Evolutionary conservation across 2,888 invertebrate genomes (phyloP), one percentile per base, ranked within the genome.

Genomic region (Sisyra terminalis): DNA sequence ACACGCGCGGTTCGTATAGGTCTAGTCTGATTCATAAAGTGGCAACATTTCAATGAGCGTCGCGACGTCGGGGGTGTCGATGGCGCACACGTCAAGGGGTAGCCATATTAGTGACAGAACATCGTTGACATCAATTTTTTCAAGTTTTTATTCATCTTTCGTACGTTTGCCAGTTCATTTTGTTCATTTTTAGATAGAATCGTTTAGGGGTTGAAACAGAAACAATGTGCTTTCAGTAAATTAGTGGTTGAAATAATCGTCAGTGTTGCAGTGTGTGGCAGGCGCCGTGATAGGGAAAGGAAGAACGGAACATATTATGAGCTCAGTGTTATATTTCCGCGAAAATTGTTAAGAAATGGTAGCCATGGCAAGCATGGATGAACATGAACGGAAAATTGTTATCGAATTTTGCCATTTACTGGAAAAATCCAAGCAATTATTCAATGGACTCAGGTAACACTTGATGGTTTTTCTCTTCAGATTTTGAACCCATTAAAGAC

Each of bases 381-480:
- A 86, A 57, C 82, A 83, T 66, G 87, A 88, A 66, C 71, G 87
- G 58, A 88, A 88, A 73, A 78, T 93, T 58, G 89, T 94, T 51
- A 78, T 87, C 61, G 94, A 96, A 66, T 96, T 96, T 66, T 89
- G 89, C 64, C 92, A 94, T 66, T 72, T 94, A 55, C 72, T 94
- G 49, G 96, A 96, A 62, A 94, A 94, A 66, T 92, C 93, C 29
- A 94, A 93, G 66, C 93, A 94, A 65, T 73, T 94, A 47, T 96
- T 96, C 66, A 96, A 94, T 67, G 93, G 93, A 50, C 71, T 96
- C 55, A 77, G 90, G 89, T 88, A 63, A 37, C n/a, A 17, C 3
- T 35, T 16, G 14, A 11, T 42, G n/a, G n/a, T n/a, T n/a, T 24
- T 24, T 24, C 24, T 7, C 24, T 24, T n/a, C n/a, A n/a, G n/a